These are phyloP conservation scores for Heliconius sara DNA, from an alignment of 2,888 invertebrate species.

Conservation along the genomic window DNA sequence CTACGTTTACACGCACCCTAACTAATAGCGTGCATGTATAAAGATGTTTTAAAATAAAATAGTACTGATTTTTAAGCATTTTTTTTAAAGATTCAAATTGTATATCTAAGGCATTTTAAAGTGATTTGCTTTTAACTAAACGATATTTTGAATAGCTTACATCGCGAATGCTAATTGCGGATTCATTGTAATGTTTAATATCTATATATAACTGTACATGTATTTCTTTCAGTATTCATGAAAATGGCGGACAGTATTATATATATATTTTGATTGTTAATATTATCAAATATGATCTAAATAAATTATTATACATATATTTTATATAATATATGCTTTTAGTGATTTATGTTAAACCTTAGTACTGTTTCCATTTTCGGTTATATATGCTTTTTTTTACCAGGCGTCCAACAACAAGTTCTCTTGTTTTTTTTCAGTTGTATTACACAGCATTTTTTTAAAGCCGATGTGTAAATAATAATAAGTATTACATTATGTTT, in stretches of 20 bases:
- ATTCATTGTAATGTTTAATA: slow-evolving; percentile 17
- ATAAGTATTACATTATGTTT: slow-evolving; percentile 22
- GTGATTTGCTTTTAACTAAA: neutral
- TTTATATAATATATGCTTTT: neutral
- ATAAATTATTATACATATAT: neutral
- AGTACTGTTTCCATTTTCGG: slow-evolving; percentile 10
- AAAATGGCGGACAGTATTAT: slow-evolving; percentile 20
- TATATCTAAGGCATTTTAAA: too few relatives aligned
- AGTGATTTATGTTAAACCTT: neutral
- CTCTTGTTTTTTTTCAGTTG: neutral
- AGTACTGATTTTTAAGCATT: slow-evolving; percentile 9
- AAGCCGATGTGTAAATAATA: slow-evolving; percentile 10
- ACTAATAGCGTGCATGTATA: neutral
- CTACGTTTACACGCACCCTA: neutral
- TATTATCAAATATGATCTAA: neutral
- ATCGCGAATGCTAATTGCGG: neutral
- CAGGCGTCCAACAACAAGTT: neutral
- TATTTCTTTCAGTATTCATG: slow-evolving; percentile 14
- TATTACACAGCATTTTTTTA: slow-evolving; percentile 14
- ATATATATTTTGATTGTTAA: neutral
- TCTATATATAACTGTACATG: neutral
- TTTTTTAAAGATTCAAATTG: neutral
- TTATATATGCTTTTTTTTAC: neutral
- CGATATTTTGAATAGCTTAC: neutral
- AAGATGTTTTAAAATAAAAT: neutral